Base-by-base conservation (phyloP, 2,113 vertebrate species). In the Pica pica region DNA sequence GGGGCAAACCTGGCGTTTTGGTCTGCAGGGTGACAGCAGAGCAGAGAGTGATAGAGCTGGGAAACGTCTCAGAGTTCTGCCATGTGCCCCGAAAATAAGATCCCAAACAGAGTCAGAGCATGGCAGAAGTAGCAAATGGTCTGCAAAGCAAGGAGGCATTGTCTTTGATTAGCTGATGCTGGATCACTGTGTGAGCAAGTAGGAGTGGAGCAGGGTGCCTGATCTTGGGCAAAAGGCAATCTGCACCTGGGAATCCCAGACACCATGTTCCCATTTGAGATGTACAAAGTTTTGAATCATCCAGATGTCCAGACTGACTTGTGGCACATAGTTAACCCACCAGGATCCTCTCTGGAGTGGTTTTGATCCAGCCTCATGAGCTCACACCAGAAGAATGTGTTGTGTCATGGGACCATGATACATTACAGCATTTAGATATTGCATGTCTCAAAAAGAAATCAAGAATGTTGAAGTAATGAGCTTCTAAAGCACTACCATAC, bases 201-300 rank as follows among this genome's bases (percentile, higher is more conserved):
- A 76, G 49, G 31, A 69, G 22, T 3, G 4, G 19, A 83, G 27
- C 21, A 65, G 42, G 12, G 9, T 3, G 27, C 18, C 16, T 37
- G 63, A 41, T 67, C 28, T 50, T 55, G n/a, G 22, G 33, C 20
- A 60, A 93, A 92, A 21, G n/a, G 28, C 42, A 67, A 24, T 63
- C 17, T 35, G 68, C 4, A 15, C 7, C 2, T 3, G 27, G 46
- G 28, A 70, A 35, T 60, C 27, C 27, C 24, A 39, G 53, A 42
- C 5, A 49, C 7, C 0, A 0, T 0, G 2, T 22, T 81, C 30
- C 33, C 14, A 30, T 75, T 82, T 56, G 47, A n/a, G 37, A 60
- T 41, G 19, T 55, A 53, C 33, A 28, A 85, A 79, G 20, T 53
- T 85, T 83, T 88, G 33, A n/a, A 30, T 61, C 18, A n/a, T 65